Base-by-base conservation (phyloP, 1,140 invertebrate species). In the Pseudomyrmex cubaensis region DNA sequence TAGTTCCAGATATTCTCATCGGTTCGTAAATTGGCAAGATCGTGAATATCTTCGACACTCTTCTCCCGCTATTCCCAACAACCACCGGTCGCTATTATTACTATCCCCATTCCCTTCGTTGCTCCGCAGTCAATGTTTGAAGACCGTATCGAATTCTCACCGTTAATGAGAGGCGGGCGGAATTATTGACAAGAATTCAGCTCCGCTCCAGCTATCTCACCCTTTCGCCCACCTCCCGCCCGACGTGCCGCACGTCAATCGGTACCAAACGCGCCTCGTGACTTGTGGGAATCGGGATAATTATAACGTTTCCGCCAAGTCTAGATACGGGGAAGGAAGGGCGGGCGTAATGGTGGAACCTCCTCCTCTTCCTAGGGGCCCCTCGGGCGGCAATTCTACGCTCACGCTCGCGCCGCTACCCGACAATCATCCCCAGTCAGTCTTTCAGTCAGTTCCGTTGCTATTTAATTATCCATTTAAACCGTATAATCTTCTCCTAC, bases 401-500 rank as follows among this genome's bases (percentile, higher is more conserved):
- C 90, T 94, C 92, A 93, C 92, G 93, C 93, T 93, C 91, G 92
- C 93, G 91, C 93, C 93, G 92, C 93, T 94, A 94, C 93, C 94
- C 91, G 83, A 92, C 92, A 94, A 94, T 94, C 93, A 94, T 94
- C 94, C 92, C 92, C 92, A 92, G 93, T 92, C 93, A 94, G 93
- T 93, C 93, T 94, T 94, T 94, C 93, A 94, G 93, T 94, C 93
- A 94, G 93, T 93, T 94, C 90, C 91, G 93, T 94, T 94, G 93
- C 93, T 94, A 94, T 94, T 94, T 94, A 94, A 94, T 94, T 94
- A 94, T 94, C 94, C 93, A 94, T 94, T 94, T 94, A 94, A 93
- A 94, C 88, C 92, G 90, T 94, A 92, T 94, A 94, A 94, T 94
- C 93, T 94, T 93, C 91, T 93, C 87, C 88, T 86, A 88, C 88